A percentile compares a stretch with the other conserved stretches of the same genome.
phyloP scores from a whole-genome alignment of 1,140 invertebrate genomes.

The Calliopsis andreniformis region DNA sequence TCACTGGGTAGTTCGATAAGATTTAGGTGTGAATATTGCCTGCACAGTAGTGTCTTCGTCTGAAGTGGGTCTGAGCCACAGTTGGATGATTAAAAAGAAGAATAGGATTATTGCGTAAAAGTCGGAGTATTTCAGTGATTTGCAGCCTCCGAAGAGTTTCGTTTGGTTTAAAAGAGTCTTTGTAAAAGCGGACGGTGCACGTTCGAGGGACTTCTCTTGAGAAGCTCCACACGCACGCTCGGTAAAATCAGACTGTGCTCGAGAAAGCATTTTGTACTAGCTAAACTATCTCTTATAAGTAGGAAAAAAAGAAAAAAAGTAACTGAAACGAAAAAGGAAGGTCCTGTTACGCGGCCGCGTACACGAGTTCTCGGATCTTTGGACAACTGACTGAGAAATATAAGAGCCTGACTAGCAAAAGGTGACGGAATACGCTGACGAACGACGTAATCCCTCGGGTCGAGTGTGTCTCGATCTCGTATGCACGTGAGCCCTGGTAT shows the following conservation, averaged over 20 bases:
- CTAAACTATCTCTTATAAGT: slow-evolving; percentile 27
- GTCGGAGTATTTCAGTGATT: slow-evolving; percentile 7
- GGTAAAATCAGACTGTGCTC: slow-evolving; percentile 36
- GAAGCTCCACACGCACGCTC: slow-evolving; percentile 14
- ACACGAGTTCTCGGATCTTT: slow-evolving; percentile 15
- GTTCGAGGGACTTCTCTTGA: slow-evolving; percentile 25
- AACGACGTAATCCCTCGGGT: slow-evolving; percentile 45
- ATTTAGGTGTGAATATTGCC: no score
- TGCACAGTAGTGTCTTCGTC: no score
- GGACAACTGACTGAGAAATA: slow-evolving; percentile 42
- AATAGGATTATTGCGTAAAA: no score
- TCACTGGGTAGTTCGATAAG: no score
- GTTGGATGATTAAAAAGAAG: slow-evolving; percentile 20
- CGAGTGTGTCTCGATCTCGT: slow-evolving; percentile 15
- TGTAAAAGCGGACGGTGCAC: slow-evolving; percentile 54
- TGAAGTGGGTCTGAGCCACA: no score
- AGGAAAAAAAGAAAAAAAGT: slow-evolving; percentile 12
- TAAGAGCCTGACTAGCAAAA: slow-evolving; percentile 59
- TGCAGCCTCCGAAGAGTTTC: no score
- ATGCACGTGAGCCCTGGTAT: slow-evolving; percentile 45
- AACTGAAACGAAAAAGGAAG: slow-evolving; percentile 1
- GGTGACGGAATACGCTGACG: slow-evolving; percentile 17
- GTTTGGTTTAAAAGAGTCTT: background rate
- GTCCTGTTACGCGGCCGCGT: background rate
- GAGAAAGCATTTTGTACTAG: slow-evolving; percentile 54